Percentiles rank a stretch among this genome's conserved stretches.
These are phyloP conservation scores for Drosophila parvula DNA, from an alignment of 1,140 invertebrate genomes.

Conservation along the genomic window DNA sequence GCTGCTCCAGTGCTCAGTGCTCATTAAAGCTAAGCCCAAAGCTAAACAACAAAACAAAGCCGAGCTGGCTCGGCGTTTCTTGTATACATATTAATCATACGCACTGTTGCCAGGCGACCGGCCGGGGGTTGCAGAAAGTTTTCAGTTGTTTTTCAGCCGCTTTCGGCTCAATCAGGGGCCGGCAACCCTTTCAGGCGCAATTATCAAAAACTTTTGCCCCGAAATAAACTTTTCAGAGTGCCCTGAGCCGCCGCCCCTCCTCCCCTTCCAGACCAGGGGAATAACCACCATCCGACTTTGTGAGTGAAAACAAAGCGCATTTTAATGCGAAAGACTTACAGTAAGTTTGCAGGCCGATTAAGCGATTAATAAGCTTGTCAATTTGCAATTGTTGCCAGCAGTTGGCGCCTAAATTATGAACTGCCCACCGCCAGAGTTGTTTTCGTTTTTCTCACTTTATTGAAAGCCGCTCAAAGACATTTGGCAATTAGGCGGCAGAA, in stretches of 20 bases:
- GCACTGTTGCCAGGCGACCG: conserved; percentile 51
- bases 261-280: too few relatives aligned
- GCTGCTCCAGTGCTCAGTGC: conserved; percentile 35
- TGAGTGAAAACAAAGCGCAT: conserved; percentile 55
- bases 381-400: conserved; percentile 77
- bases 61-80: conserved; percentile 19
- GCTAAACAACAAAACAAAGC: conserved; percentile 51
- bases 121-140: conserved; percentile 37
- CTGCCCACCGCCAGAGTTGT: conserved; percentile 43
- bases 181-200: conserved; percentile 74
- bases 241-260: not conserved
- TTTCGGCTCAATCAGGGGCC: conserved; percentile 45
- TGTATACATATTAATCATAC: conserved; percentile 64
- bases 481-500: conserved; percentile 64
- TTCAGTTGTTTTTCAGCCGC: conserved; percentile 39
- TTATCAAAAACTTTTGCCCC: conserved; percentile 74
- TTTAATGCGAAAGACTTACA: conserved; percentile 75
- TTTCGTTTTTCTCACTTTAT: conserved; percentile 45
- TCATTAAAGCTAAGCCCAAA: conserved; percentile 73
- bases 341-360: conserved; percentile 79
- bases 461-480: conserved; percentile 57
- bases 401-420: conserved; percentile 74
- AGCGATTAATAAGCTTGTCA: conserved; percentile 82
- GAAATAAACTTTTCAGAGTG: conserved; percentile 57
- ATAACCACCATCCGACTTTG: not conserved